Evolutionary conservation across 2,888 invertebrate genomes (phyloP).

Genomic region (Nineta flava): DNA sequence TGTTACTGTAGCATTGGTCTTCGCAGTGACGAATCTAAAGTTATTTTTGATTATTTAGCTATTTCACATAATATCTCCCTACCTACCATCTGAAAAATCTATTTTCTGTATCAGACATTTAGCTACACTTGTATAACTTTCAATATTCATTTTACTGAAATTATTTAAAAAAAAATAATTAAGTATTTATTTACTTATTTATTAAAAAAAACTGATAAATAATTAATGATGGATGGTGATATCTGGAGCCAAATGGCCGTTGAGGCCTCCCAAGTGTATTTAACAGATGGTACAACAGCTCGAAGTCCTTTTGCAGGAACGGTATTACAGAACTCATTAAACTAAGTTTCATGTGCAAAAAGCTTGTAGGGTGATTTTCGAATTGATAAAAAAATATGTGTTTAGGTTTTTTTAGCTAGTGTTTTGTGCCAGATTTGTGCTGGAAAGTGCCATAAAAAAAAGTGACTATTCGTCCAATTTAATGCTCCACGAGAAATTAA

Average conservation of each 20-base stretch:
- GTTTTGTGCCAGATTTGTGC: too few relatives aligned
- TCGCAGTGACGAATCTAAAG: background rate
- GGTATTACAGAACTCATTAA: slow-evolving; percentile 34
- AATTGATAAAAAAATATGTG: background rate
- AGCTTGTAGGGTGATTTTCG: background rate
- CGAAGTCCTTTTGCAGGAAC: slow-evolving; percentile 73
- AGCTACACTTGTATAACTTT: background rate
- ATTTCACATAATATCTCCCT: background rate
- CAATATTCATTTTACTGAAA: background rate
- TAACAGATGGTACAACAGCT: slow-evolving; percentile 60
- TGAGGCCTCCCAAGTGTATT: slow-evolving; percentile 73
- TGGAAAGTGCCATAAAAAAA: too few relatives aligned
- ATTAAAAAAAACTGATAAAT: background rate
- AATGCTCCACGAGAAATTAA: too few relatives aligned
- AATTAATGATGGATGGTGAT: slow-evolving; percentile 32
- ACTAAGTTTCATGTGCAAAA: too few relatives aligned
- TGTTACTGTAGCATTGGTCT: too few relatives aligned
- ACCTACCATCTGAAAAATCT: background rate
- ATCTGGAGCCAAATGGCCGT: slow-evolving; percentile 82
- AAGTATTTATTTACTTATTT: background rate
- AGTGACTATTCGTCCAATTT: too few relatives aligned
- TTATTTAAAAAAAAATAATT: background rate
- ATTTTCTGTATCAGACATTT: background rate
- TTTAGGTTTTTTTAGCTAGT: too few relatives aligned
- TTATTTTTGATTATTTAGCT: slow-evolving; percentile 5